Percentiles rank a stretch among this genome's conserved stretches.
Conservation (phyloP, 1,140 invertebrate species). For the Bombus soroeensis region DNA sequence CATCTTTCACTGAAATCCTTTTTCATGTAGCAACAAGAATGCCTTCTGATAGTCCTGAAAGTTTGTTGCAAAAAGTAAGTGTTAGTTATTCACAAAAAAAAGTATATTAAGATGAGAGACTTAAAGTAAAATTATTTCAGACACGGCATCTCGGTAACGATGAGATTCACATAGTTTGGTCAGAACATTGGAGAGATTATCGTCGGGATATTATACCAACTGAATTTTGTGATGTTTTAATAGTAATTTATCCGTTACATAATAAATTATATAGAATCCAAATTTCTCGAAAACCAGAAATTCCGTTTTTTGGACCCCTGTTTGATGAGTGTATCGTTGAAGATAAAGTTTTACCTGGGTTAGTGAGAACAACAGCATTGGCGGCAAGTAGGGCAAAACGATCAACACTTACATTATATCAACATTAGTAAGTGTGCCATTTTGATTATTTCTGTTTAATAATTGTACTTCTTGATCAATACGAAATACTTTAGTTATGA, state of each 20-base stretch:
- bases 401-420: constrained; percentile 93
- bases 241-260: constrained; percentile 96
- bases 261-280: constrained; percentile 84
- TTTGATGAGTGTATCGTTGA: constrained; percentile 97
- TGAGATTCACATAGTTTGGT: constrained; percentile 99
- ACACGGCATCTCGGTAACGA: constrained; percentile 98
- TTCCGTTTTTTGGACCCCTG: constrained; percentile 97
- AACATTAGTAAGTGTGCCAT: constrained; percentile 90
- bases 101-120: neutral
- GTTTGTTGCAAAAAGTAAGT: constrained; percentile 93
- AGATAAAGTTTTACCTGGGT: constrained; percentile 90
- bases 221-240: constrained; percentile 99
- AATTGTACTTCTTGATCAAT: constrained; percentile 4
- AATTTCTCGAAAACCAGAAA: constrained; percentile 84
- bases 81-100: too few species aligned
- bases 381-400: constrained; percentile 96
- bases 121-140: constrained; percentile 80
- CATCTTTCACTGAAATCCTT: constrained; percentile 91
- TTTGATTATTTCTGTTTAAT: neutral
- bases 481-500: constrained; percentile 88
- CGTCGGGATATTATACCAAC: constrained; percentile 98
- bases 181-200: constrained; percentile 97
- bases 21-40: constrained; percentile 99
- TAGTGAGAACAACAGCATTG: constrained; percentile 95
- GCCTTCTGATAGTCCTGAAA: constrained; percentile 93